Base-by-base conservation (phyloP, 2,888 invertebrate species). In the Crioceris asparagi region DNA sequence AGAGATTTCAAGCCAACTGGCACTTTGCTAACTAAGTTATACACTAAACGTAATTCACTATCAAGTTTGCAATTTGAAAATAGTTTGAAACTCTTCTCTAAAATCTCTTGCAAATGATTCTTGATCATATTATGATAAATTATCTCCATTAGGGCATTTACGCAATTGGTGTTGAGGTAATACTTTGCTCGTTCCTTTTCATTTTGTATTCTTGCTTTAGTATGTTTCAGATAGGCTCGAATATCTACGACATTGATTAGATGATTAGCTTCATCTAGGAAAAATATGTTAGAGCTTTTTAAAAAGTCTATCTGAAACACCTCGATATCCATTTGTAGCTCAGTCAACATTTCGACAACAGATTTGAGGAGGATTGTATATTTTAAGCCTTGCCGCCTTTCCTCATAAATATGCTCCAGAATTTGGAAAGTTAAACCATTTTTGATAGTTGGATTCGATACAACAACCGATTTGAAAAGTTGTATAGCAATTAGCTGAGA, bases 401-500 rank as follows among this genome's bases (percentile, higher is more conserved):
- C 97, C 40, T 82, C 75, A 57, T 91, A 85, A 36, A 97, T 93
- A 7, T 92, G 68, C 62, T 80, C 69, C 35, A 97, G 68, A n/a
- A 97, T 66, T 2, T 92, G 91, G 48, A 87, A 85, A 4, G 93
- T 85, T 0, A 91, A 83, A 44, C 87, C 76, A 10, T 80, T 81
- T 64, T 91, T 87, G 12, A 94, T 86, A 25, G 82, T 67, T 15
- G 75, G 76, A 61, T 88, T 84, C 62, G 87, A 74, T 31, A 91
- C 84, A 57, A 96, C 88, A 61, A 92, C 84, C 52, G 81, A 78
- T 42, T 92, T 78, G 68, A 96, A 96, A 55, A 92, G 67, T 59
- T 91, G 87, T 52, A 93, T 67, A 36, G 92, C 92, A 83, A 93
- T 87, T 61, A 94, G 84, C 39, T 94, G 93, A 53, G 85, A 78